Percentiles rank a stretch among this genome's conserved stretches.
Conservation (phyloP, 2,888 invertebrate genomes). For the Euzophera pinguis region DNA sequence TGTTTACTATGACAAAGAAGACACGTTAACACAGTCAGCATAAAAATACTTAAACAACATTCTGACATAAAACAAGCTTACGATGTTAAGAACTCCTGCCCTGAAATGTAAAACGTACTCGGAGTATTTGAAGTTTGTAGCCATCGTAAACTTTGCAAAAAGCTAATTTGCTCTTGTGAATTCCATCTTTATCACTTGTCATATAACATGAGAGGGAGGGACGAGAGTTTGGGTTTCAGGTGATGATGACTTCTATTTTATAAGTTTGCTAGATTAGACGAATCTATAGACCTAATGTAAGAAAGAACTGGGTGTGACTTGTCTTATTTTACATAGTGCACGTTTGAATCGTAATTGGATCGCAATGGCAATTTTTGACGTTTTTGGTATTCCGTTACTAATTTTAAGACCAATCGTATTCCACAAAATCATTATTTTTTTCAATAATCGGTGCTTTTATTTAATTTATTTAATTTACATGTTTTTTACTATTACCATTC, state of each 20-base stretch:
- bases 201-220: slow-evolving; percentile 20
- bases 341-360: too few relatives aligned
- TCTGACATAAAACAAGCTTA: not conserved
- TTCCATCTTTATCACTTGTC: slow-evolving; percentile 24
- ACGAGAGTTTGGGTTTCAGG: slow-evolving; percentile 19
- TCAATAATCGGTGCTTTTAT: too few relatives aligned
- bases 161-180: slow-evolving; percentile 16
- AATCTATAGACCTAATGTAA: too few relatives aligned
- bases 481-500: too few relatives aligned
- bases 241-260: not conserved
- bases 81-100: slow-evolving; percentile 4
- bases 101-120: slow-evolving; percentile 10
- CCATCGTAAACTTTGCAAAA: slow-evolving; percentile 13
- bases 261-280: not conserved
- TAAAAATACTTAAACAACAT: slow-evolving; percentile 2
- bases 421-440: too few relatives aligned
- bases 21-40: not conserved
- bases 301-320: too few relatives aligned
- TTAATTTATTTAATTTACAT: too few relatives aligned
- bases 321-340: too few relatives aligned
- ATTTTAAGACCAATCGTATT: too few relatives aligned
- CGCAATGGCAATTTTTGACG: too few relatives aligned
- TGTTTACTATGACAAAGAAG: not conserved
- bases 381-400: too few relatives aligned
- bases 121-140: slow-evolving; percentile 7